Conservation (phyloP, 2,888 invertebrate species). For the Ochropleura leucogaster region DNA sequence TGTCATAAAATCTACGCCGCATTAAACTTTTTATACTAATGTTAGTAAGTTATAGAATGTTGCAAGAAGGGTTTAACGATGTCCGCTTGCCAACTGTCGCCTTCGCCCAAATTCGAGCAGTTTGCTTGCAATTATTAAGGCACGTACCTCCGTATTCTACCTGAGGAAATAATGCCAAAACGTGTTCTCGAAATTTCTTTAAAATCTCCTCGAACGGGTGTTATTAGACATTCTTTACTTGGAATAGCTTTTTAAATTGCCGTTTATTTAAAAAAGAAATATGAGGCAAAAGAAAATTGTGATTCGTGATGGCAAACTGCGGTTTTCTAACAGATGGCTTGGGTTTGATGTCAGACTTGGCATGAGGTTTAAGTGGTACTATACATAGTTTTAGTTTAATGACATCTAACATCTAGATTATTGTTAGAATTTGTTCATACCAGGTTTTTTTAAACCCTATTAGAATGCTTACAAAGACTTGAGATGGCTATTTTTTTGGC, state of each 20-base stretch:
- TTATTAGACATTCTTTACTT: conserved; percentile 41
- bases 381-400: background rate
- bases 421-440: background rate
- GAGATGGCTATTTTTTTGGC: too few relatives aligned
- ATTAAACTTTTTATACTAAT: conserved; percentile 23
- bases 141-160: conserved; percentile 53
- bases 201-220: conserved; percentile 19
- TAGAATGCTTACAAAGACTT: background rate
- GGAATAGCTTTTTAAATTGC: conserved; percentile 32
- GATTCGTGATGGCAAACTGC: conserved; percentile 20
- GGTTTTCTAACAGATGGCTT: background rate
- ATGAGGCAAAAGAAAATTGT: background rate
- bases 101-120: conserved; percentile 43
- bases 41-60: conserved; percentile 32
- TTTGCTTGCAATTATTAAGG: conserved; percentile 59
- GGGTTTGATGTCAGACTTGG: background rate
- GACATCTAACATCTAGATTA: background rate
- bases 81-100: conserved; percentile 61
- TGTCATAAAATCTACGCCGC: conserved; percentile 10
- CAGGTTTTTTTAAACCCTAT: background rate
- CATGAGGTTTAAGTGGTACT: background rate
- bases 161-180: conserved; percentile 48
- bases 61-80: conserved; percentile 49
- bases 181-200: conserved; percentile 40
- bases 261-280: conserved; percentile 21